Base-by-base conservation (phyloP, 2,797 vertebrate species). In the Pseudotriccus pelzelni region DNA sequence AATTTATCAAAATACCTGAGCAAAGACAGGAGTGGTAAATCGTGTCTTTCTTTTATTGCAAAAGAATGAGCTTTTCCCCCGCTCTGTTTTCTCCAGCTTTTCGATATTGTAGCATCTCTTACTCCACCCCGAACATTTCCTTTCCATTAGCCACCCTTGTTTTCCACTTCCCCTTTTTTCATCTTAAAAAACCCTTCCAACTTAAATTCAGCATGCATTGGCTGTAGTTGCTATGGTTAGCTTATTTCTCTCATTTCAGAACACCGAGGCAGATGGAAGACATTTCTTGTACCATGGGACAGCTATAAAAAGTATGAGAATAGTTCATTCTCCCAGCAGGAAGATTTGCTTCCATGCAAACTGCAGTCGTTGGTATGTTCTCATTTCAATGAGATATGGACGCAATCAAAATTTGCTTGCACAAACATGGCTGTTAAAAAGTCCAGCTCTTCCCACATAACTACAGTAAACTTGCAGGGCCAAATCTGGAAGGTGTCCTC, bases 151-250 rank as follows among this genome's bases (percentile, higher is more conserved):
- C 30, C 19, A 59, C 58, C 63, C 25, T 81, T 76, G 85, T 75
- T 87, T 93, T 75, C 66, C 58, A 44, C 44, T 50, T 82, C 67
- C 49, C n/a, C 27, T 68, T 87, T 90, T 56, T 75, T 43, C 11
- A 47, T 78, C 74, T 87, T 70, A n/a, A 78, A 91, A 52, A 6
- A 5, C 9, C 39, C 47, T 89, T 89, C 72, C 62, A 78, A 78
- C n/a, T 70, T 56, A 80, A 90, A 90, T 77, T 77, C 53, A 91
- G 62, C 56, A 83, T 0, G 3, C 78, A 56, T 18, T 60, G 55
- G 58, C 84, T 14, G 18, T 37, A 89, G 84, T 92, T 96, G 85
- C 92, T 79, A 63, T 77, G 80, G 74, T 93, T 95, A 92, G 77
- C 74, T 68, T 87, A 32, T 46, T 84, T 93, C 70, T 46, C 69